Conservation (phyloP, 2,888 invertebrate species). For the Athalia cordata region DNA sequence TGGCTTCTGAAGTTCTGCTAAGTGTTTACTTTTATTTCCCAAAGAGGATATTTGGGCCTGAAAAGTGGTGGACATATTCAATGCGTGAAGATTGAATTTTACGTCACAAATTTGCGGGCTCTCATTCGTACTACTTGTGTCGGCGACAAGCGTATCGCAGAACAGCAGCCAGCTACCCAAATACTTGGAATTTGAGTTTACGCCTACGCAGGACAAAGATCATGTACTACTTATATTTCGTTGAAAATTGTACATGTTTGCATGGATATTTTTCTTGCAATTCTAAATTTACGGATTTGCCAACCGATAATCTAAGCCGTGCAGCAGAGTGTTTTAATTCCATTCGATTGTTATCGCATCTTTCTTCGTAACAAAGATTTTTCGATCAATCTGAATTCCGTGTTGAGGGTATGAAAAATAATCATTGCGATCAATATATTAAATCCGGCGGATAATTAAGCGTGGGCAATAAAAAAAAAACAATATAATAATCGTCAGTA, state of each 20-base stretch:
- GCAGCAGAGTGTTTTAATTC: too few species aligned
- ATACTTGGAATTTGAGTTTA: neutral
- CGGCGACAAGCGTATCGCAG: neutral
- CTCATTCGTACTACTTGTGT: neutral
- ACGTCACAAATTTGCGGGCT: neutral
- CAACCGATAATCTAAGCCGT: too few species aligned
- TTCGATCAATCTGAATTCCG: too few species aligned
- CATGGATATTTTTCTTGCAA: too few species aligned
- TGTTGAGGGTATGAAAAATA: too few species aligned
- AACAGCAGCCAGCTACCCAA: neutral
- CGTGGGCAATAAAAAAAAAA: too few species aligned
- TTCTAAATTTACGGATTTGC: too few species aligned
- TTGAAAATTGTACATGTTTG: neutral
- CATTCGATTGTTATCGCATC: too few species aligned
- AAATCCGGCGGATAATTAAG: too few species aligned
- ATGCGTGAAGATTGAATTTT: neutral
- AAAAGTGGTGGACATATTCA: conserved; percentile 57
- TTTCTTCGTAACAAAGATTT: too few species aligned
- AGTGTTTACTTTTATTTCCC: conserved; percentile 62
- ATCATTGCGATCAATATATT: too few species aligned
- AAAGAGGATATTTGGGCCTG: conserved; percentile 63
- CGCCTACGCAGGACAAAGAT: conserved; percentile 1
- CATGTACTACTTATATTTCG: conserved; percentile 18
- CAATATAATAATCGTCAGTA: too few species aligned
- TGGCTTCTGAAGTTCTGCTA: conserved; percentile 65